Percentiles rank a stretch among this genome's conserved stretches.
These are phyloP conservation scores for Nebria brevicollis DNA, from an alignment of 2,888 invertebrate species.

Conservation along the genomic window DNA sequence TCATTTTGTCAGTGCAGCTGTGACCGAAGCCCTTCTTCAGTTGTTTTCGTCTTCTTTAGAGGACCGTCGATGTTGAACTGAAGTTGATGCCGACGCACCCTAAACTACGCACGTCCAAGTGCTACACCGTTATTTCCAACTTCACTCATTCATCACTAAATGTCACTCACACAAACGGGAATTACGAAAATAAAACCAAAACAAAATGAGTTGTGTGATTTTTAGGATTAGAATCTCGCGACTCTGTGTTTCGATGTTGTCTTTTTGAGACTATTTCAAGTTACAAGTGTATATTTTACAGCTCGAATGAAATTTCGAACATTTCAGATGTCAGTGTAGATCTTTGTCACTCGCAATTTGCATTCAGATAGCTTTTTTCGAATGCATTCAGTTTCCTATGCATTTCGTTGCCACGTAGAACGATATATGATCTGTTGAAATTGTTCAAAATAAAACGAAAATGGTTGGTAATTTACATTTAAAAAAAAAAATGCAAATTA, in stretches of 20 bases:
- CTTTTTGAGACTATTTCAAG: not conserved
- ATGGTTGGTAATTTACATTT: not conserved
- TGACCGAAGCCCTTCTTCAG: slow-evolving; percentile 6
- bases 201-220: not conserved
- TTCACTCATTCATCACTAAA: slow-evolving; percentile 33
- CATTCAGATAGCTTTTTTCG: slow-evolving; percentile 43
- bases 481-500: not conserved
- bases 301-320: slow-evolving; percentile 37
- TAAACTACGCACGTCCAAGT: not conserved
- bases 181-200: not conserved
- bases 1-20: slow-evolving; percentile 38
- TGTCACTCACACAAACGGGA: slow-evolving; percentile 20
- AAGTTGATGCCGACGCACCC: not conserved
- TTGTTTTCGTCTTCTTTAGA: slow-evolving; percentile 9
- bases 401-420: not conserved
- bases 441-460: not conserved
- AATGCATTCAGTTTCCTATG: slow-evolving; percentile 28
- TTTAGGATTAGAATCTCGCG: not conserved
- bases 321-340: slow-evolving; percentile 20
- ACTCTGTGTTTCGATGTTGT: not conserved
- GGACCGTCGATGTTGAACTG: not conserved
- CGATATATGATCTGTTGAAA: slow-evolving; percentile 9
- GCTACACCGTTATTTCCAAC: slow-evolving; percentile 29
- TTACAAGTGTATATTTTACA: slow-evolving; percentile 21
- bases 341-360: slow-evolving; percentile 27